A percentile compares a stretch with the other conserved stretches of the same genome.
Evolutionary conservation across 2,113 vertebrate species (phyloP).

Genomic region (Brachyhypopomus gauderio): DNA sequence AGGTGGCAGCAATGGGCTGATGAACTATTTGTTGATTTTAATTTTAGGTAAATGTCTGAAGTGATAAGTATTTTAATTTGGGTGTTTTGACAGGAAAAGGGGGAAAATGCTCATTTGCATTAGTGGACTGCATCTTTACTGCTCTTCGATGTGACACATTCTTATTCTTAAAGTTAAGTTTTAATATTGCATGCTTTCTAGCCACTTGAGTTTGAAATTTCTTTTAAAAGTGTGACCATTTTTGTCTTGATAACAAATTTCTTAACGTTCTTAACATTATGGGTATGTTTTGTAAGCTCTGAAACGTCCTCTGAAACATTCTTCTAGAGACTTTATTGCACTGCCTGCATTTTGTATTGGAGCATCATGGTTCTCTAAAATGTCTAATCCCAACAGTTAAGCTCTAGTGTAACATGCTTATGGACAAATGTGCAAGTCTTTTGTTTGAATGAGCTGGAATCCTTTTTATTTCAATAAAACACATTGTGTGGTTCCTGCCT

Average conservation of each 20-base stretch:
- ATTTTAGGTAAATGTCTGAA: background rate
- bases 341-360: background rate
- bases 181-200: background rate
- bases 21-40: background rate
- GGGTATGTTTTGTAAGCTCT: background rate
- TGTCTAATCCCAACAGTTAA: background rate
- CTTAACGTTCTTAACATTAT: background rate
- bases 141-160: background rate
- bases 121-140: background rate
- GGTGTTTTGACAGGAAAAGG: constrained; percentile 6
- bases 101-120: background rate
- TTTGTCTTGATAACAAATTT: background rate
- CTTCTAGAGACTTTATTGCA: background rate
- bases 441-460: background rate
- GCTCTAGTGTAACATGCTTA: background rate
- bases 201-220: background rate
- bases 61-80: background rate
- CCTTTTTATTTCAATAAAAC: background rate
- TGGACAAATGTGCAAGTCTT: background rate
- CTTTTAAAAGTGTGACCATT: background rate
- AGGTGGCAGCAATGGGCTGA: constrained; percentile 21
- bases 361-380: constrained; percentile 9
- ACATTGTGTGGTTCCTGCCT: background rate
- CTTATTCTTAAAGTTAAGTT: constrained; percentile 2
- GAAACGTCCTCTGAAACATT: background rate